These are phyloP conservation scores for Macrosoma leucophasiata DNA, from an alignment of 2,888 invertebrate species.

Conservation along the genomic window DNA sequence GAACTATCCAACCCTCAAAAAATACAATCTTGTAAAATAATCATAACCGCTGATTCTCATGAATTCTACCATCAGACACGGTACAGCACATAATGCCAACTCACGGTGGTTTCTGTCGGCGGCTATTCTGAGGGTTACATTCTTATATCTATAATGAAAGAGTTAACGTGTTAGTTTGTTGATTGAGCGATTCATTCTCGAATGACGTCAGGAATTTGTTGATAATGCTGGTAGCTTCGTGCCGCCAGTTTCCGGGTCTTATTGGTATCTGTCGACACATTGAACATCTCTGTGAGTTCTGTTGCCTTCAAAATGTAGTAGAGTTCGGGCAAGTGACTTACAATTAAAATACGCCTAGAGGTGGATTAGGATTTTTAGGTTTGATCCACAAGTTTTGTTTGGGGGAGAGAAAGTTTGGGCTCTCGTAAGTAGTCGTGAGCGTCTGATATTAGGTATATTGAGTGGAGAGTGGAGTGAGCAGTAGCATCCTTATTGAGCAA, in stretches of 20 bases:
- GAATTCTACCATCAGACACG: slow-evolving; percentile 28
- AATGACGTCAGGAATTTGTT: slow-evolving; percentile 32
- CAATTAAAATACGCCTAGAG: too few species aligned
- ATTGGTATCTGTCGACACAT: too few species aligned
- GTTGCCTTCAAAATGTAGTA: slow-evolving; percentile 7
- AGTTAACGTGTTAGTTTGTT: slow-evolving; percentile 48
- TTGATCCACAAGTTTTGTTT: too few species aligned
- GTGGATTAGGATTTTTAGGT: too few species aligned
- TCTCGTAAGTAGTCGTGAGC: too few species aligned
- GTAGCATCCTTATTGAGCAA: slow-evolving; percentile 16
- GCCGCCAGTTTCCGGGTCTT: slow-evolving; percentile 8
- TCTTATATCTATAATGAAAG: slow-evolving; percentile 37
- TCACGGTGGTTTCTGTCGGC: slow-evolving; percentile 49
- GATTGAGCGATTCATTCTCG: slow-evolving; percentile 59
- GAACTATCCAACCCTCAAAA: too few species aligned
- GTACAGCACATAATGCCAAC: slow-evolving; percentile 45
- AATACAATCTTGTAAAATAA: too few species aligned
- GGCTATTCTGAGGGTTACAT: slow-evolving; percentile 35
- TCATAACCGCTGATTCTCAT: slow-evolving; percentile 20
- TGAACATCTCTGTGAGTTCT: too few species aligned
- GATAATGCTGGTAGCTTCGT: slow-evolving; percentile 21
- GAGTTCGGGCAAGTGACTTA: too few species aligned
- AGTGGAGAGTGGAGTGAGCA: too few species aligned
- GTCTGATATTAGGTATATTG: too few species aligned
- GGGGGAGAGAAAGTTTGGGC: too few species aligned